Evolutionary conservation across 2,113 vertebrate species (phyloP).

Genomic region (Cacatua alba): DNA sequence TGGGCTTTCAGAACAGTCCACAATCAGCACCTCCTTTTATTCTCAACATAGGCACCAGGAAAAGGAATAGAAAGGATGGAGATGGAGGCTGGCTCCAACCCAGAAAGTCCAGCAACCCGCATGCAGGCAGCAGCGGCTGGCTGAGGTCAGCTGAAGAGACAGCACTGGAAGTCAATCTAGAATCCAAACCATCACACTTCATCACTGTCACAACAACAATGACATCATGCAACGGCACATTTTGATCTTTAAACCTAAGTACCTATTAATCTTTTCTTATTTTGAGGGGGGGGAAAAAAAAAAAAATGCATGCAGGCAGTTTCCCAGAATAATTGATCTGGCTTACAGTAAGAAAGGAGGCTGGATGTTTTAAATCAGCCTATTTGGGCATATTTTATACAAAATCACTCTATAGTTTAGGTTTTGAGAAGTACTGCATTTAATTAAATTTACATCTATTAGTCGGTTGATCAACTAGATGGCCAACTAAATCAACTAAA

Average conservation of each 20-base stretch:
- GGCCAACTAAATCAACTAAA: conserved; percentile 45
- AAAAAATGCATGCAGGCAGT: background rate
- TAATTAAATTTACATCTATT: conserved; percentile 46
- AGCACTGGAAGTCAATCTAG: background rate
- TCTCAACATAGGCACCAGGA: background rate
- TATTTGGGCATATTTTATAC: conserved; percentile 35
- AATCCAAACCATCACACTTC: background rate
- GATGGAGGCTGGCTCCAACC: background rate
- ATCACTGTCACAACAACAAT: background rate
- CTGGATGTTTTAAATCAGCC: conserved; percentile 44
- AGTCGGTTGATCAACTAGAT: conserved; percentile 44
- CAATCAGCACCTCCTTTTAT: background rate
- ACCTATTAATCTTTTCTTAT: conserved; percentile 30
- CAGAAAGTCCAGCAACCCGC: background rate
- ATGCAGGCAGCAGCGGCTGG: background rate
- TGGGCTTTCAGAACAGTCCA: background rate
- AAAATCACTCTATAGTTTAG: background rate
- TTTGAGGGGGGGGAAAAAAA: background rate
- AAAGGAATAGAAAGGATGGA: background rate
- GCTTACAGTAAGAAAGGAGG: conserved; percentile 9
- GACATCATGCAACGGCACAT: background rate
- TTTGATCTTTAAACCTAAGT: conserved; percentile 13
- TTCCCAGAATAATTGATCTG: conserved; percentile 51
- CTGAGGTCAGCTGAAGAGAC: background rate
- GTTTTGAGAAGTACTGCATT: background rate